Evolutionary conservation across 23 tunicate genomes (phyloP).

Genomic region (Corella eumyota): DNA sequence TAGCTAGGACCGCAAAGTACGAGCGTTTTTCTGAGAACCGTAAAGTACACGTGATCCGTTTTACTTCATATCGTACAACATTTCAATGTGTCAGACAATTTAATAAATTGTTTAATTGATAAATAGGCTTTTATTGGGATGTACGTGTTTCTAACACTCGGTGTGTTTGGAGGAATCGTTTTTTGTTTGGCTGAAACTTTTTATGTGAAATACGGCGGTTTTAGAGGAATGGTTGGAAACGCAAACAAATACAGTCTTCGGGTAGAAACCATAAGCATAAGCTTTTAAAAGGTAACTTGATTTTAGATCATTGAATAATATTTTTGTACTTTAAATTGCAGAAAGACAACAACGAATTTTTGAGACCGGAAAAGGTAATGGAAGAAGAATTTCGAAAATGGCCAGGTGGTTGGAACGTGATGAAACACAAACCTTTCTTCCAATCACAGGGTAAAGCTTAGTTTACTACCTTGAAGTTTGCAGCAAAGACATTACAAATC

Average conservation of each 20-base stretch:
- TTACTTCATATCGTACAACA: too few relatives aligned
- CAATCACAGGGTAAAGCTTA: too few relatives aligned
- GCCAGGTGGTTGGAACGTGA: slow-evolving; percentile 61
- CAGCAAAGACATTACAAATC: too few relatives aligned
- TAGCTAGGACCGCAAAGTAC: too few relatives aligned
- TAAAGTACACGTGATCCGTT: too few relatives aligned
- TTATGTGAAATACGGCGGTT: slow-evolving; percentile 37
- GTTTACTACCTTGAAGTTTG: too few relatives aligned
- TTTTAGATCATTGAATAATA: too few relatives aligned
- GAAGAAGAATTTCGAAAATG: slow-evolving; percentile 33
- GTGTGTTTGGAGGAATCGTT: slow-evolving; percentile 29
- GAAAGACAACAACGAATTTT: slow-evolving; percentile 27
- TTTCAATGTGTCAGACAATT: too few relatives aligned
- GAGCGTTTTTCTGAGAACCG: too few relatives aligned
- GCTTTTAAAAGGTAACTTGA: neutral
- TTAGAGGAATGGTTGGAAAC: slow-evolving; percentile 23
- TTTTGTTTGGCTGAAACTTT: slow-evolving; percentile 24
- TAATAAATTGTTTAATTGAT: too few relatives aligned
- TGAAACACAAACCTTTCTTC: slow-evolving; percentile 41
- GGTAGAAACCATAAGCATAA: slow-evolving; percentile 22
- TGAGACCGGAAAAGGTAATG: slow-evolving; percentile 28
- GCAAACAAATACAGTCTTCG: slow-evolving; percentile 31
- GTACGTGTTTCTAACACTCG: slow-evolving; percentile 44
- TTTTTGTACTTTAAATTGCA: slow-evolving; percentile 6
- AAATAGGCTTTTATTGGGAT: slow-evolving; percentile 57